Conservation (phyloP, 2,888 invertebrate species). For the Orthosia gracilis region DNA sequence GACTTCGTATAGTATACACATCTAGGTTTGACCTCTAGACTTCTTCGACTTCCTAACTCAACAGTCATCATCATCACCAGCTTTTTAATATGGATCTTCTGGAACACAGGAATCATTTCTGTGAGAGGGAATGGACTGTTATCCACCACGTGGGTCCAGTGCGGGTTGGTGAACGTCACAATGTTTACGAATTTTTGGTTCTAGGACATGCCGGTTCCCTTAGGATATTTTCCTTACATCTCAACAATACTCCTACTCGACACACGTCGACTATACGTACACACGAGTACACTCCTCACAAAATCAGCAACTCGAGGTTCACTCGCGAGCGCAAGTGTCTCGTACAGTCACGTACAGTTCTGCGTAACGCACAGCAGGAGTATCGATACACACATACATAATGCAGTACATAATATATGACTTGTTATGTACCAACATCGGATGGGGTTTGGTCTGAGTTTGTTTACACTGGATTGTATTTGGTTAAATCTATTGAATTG, state of each 20-base stretch:
- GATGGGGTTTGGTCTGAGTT: constrained; percentile 47
- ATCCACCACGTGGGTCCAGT: too few species aligned
- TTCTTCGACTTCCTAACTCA: background rate
- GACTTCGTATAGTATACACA: too few species aligned
- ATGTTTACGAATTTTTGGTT: too few species aligned
- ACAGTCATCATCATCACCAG: too few species aligned
- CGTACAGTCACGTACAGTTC: constrained; percentile 64
- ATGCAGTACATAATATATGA: constrained; percentile 55
- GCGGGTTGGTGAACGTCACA: too few species aligned
- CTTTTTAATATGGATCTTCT: too few species aligned
- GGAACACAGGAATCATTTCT: too few species aligned
- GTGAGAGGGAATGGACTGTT: too few species aligned
- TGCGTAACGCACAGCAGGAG: constrained; percentile 61
- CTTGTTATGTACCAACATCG: constrained; percentile 46
- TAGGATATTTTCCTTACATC: too few species aligned
- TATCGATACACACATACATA: constrained; percentile 51
- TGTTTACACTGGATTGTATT: constrained; percentile 37
- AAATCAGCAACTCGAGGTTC: constrained; percentile 64
- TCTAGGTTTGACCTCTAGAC: background rate
- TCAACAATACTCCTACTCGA: background rate
- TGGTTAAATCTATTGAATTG: constrained; percentile 44
- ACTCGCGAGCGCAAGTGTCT: constrained; percentile 61
- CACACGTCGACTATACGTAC: constrained; percentile 22
- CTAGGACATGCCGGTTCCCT: too few species aligned
- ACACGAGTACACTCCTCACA: constrained; percentile 45